phyloP scores from a whole-genome alignment of 92 coral and sea anemone species.

The Nematostella vectensis region DNA sequence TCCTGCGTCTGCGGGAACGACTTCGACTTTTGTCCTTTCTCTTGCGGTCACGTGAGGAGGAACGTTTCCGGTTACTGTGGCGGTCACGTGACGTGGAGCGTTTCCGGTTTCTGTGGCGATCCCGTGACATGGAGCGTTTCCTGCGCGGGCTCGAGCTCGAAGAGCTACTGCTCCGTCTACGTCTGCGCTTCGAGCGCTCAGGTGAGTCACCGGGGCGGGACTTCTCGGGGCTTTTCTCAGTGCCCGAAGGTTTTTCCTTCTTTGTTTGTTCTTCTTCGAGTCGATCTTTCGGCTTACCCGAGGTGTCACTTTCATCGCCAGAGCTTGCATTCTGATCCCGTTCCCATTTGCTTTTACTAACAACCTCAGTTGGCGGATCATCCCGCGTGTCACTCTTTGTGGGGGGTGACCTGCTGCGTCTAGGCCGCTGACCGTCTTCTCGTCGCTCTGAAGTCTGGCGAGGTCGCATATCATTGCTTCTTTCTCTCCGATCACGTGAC shows the following conservation, averaged over 20 bases:
- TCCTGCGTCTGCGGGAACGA: slow-evolving; percentile 25
- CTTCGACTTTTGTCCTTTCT: slow-evolving; percentile 8
- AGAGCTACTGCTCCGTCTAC: slow-evolving; percentile 11
- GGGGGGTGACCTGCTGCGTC: neutral
- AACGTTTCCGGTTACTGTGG: neutral
- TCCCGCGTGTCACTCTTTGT: neutral
- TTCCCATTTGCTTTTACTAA: slow-evolving; percentile 19
- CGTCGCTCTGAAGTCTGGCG: neutral
- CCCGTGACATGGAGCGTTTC: neutral
- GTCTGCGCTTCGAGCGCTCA: slow-evolving; percentile 8
- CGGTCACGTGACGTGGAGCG: slow-evolving; percentile 7
- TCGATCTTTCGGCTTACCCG: neutral
- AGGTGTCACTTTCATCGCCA: slow-evolving; percentile 10
- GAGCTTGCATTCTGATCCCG: slow-evolving; percentile 21
- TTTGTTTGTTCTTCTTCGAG: neutral
- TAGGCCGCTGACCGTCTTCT: neutral
- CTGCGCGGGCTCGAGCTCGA: neutral
- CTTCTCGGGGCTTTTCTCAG: neutral
- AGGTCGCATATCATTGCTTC: neutral
- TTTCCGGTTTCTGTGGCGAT: slow-evolving; percentile 4
- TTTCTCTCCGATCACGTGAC: slow-evolving; percentile 10
- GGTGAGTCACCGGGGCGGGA: slow-evolving; percentile 12
- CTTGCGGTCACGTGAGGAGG: slow-evolving; percentile 5
- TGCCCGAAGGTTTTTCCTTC: neutral
- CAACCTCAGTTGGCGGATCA: neutral